These are phyloP conservation scores for Drosophila nebulosa DNA, from an alignment of 1,140 invertebrate genomes.

Conservation along the genomic window DNA sequence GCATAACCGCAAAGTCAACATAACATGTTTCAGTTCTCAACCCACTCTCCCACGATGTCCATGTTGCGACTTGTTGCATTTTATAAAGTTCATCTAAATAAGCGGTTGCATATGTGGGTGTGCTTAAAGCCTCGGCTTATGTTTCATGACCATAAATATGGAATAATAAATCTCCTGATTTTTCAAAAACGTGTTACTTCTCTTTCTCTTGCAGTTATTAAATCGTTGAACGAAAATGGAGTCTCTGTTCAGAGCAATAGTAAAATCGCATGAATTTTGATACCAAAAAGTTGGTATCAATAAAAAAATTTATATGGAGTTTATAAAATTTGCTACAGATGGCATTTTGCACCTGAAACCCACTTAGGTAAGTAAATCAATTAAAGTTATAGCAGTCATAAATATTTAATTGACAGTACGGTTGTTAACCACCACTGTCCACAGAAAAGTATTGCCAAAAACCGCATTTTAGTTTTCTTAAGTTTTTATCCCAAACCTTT, in stretches of 20 bases:
- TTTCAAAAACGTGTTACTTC: neutral
- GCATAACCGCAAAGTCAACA: constrained; percentile 9
- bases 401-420: no score
- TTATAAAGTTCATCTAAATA: neutral
- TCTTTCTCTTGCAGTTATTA: constrained; percentile 50
- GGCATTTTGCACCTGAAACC: constrained; percentile 13
- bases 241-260: neutral
- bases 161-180: neutral
- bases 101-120: neutral
- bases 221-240: constrained; percentile 17
- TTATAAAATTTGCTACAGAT: constrained; percentile 15
- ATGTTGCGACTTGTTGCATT: constrained; percentile 37
- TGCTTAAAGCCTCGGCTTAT: neutral
- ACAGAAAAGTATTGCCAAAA: neutral
- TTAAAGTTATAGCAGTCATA: neutral
- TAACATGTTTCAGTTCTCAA: neutral
- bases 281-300: neutral
- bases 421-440: no score
- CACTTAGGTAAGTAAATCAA: neutral
- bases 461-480: no score
- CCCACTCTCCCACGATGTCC: neutral
- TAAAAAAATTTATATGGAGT: neutral
- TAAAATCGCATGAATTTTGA: neutral
- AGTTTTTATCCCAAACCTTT: no score
- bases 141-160: neutral